Percentiles rank a stretch among this genome's conserved stretches.
phyloP scores from a whole-genome alignment of 2,113 vertebrate genomes.

The Urocolius indicus region DNA sequence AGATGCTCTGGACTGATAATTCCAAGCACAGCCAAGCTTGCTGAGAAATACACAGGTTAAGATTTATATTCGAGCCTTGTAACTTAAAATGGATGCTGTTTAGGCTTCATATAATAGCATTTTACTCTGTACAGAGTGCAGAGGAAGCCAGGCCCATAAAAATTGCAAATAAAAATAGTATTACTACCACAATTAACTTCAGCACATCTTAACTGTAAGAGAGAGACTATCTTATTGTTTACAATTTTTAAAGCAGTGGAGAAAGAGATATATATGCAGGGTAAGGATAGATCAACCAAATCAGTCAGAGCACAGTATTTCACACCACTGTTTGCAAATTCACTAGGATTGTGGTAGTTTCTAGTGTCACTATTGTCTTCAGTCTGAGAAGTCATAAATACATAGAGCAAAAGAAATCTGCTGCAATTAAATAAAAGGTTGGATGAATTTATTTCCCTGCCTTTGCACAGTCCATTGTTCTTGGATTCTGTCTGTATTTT shows the following conservation, averaged over 20 bases:
- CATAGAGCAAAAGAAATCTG: neutral
- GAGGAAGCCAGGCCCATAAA: neutral
- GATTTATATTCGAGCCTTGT: neutral
- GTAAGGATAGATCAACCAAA: neutral
- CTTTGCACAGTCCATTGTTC: slow-evolving; percentile 55
- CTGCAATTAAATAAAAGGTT: slow-evolving; percentile 9
- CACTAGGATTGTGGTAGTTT: neutral
- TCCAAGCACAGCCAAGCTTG: slow-evolving; percentile 7
- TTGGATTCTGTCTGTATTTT: slow-evolving; percentile 65
- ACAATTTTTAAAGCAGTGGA: neutral
- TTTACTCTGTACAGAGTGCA: neutral
- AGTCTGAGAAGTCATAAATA: neutral
- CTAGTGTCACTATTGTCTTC: neutral
- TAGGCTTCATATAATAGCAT: neutral
- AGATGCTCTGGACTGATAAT: slow-evolving; percentile 57
- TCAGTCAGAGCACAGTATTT: neutral
- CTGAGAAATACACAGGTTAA: slow-evolving; percentile 8
- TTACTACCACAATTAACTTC: neutral
- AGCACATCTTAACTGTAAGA: neutral
- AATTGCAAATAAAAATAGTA: neutral
- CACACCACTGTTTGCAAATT: neutral
- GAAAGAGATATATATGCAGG: neutral
- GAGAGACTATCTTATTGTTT: neutral
- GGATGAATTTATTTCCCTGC: slow-evolving; percentile 54
- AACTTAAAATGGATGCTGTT: slow-evolving; percentile 28